Base-by-base conservation (phyloP, 2,113 vertebrate species). In the Zootoca vivipara region DNA sequence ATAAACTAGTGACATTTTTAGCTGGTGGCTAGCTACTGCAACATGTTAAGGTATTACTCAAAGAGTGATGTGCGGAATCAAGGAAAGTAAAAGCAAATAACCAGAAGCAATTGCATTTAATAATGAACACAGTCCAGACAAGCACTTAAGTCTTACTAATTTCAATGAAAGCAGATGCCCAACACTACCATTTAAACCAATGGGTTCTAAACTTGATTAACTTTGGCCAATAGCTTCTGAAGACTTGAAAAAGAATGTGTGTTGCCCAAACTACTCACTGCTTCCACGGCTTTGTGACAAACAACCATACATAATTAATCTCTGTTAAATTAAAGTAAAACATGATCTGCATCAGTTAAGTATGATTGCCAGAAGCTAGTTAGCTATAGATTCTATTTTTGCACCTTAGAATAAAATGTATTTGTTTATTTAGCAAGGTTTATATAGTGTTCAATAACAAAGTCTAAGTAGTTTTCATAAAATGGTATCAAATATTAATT, bases 31-130 rank as follows among this genome's bases (percentile, higher is more conserved):
- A 92, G 75, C 15, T 62, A 84, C 35, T 46, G n/a, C 62, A 73
- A 16, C 78, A 58, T 3, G n/a, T 24, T 89, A 86, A 69, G 38
- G 46, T 46, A 46, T 95, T 87, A 90, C 35, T 95, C 85, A 26
- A n/a, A 93, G 91, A 89, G 89, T 52, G 85, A 58, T 24, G 40
- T 15, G 70, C 28, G 56, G 89, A 78, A 92, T 93, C 88, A 88
- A 30, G 93, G 88, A 56, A 92, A 91, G 90, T 46, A 83, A 82
- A 89, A 93, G 79, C 64, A 86, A 94, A 84, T n/a, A 94, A 94
- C 40, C n/a, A 15, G 30, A 58, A 80, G 42, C 20, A 6, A 94
- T 93, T 89, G 91, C 91, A 90, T 91, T 90, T 91, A 93, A 90
- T 64, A 67, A 86, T 90, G 10, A 93, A 72, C 9, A 28, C 12